Conservation (phyloP, 2,888 invertebrate species). For the Drosophila longiperda region DNA sequence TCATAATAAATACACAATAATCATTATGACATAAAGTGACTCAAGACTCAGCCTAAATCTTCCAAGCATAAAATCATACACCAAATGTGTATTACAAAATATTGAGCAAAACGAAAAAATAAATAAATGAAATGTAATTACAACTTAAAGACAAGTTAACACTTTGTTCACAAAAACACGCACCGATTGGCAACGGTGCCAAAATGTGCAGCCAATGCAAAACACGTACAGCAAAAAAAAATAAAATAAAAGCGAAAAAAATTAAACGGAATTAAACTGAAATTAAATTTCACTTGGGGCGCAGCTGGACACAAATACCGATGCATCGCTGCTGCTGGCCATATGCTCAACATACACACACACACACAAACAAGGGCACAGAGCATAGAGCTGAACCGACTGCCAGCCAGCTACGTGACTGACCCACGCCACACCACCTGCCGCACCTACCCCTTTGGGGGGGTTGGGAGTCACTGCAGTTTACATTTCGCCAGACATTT, state of each 20-base stretch:
- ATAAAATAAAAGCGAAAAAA: slow-evolving; percentile 12
- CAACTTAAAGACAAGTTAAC: slow-evolving; percentile 50
- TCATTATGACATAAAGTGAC: slow-evolving; percentile 11
- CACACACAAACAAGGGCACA: slow-evolving; percentile 40
- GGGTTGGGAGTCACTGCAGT: slow-evolving; percentile 4
- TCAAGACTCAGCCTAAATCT: not conserved
- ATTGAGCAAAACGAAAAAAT: not conserved
- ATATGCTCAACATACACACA: slow-evolving; percentile 28
- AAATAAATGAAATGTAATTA: slow-evolving; percentile 14
- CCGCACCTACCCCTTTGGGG: not conserved
- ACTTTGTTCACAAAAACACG: slow-evolving; percentile 58
- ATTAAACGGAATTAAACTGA: slow-evolving; percentile 45
- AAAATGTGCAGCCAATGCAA: slow-evolving; percentile 39
- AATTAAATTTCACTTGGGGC: slow-evolving; percentile 69
- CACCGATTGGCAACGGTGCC: slow-evolving; percentile 67
- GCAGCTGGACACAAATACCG: slow-evolving; percentile 45
- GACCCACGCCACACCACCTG: not conserved
- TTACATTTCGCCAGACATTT: slow-evolving; percentile 25
- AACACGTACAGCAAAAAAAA: slow-evolving; percentile 2
- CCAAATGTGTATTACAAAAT: slow-evolving; percentile 33
- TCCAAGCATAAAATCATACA: slow-evolving; percentile 19
- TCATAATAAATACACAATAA: not conserved
- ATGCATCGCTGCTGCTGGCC: slow-evolving; percentile 27
- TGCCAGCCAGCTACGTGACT: slow-evolving; percentile 42
- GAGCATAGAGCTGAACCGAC: slow-evolving; percentile 5